Conservation (phyloP, 1,140 invertebrate species). For the Heliothis virescens region DNA sequence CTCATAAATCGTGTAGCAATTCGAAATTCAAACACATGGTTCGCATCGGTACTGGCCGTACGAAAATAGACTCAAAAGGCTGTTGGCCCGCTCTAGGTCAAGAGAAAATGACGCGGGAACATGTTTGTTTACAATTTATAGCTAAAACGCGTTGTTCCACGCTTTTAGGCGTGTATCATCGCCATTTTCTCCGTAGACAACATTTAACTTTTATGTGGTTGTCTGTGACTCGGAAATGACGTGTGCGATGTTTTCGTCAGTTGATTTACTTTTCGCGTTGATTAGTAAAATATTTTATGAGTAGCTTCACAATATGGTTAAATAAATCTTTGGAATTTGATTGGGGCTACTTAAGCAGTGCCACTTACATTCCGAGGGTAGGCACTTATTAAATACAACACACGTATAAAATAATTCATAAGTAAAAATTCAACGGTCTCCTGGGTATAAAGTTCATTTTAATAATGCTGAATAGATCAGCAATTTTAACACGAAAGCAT, state of each 20-base stretch:
- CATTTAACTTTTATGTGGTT: not conserved
- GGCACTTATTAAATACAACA: no score
- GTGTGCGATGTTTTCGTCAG: no score
- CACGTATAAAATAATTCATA: no score
- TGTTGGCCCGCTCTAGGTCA: conserved; percentile 42
- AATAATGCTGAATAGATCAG: no score
- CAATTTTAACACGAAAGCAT: no score
- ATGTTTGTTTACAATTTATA: conserved; percentile 26
- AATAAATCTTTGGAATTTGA: no score
- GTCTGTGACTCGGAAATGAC: not conserved
- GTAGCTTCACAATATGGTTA: no score
- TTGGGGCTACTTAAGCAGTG: no score
- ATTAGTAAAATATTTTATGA: not conserved
- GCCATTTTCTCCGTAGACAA: not conserved
- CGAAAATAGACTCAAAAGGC: conserved; percentile 38
- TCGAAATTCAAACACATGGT: not conserved
- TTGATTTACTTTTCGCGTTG: not conserved
- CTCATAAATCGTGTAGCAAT: not conserved
- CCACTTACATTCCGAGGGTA: no score
- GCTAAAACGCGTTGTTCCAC: not conserved
- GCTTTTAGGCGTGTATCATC: conserved; percentile 16
- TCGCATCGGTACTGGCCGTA: not conserved
- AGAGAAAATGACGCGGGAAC: conserved; percentile 23
- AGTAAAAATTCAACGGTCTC: no score
- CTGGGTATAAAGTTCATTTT: no score